Evolutionary conservation across 2,888 invertebrate genomes (phyloP).

Genomic region (Drosophila parthenogenetica): DNA sequence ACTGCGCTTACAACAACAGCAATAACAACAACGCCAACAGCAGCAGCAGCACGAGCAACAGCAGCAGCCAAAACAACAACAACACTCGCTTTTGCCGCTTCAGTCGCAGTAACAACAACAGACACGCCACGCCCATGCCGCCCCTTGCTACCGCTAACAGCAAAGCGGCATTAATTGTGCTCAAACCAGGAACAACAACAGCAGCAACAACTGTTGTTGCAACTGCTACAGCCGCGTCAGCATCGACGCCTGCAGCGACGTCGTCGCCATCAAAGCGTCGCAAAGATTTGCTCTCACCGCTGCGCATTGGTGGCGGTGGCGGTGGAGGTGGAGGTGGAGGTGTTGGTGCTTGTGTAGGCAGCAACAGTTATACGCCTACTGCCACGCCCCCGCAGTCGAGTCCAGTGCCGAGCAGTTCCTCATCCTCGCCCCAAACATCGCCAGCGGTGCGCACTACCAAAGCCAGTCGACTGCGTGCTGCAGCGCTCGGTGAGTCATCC

Average conservation of each 20-base stretch:
- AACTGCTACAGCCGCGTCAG: conserved; percentile 27
- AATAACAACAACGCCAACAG: conserved; percentile 36
- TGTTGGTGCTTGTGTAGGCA: conserved; percentile 18
- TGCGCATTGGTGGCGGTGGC: conserved; percentile 52
- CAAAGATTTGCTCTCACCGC: conserved; percentile 78
- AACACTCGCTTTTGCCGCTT: conserved; percentile 40
- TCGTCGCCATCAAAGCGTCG: conserved; percentile 70
- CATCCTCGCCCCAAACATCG: conserved; percentile 66
- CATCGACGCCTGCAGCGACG: conserved; percentile 29
- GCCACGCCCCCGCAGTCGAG: conserved; percentile 58
- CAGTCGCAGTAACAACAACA: conserved; percentile 58
- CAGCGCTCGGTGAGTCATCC: conserved; percentile 86
- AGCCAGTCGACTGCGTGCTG: conserved; percentile 90
- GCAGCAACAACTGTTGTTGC: conserved; percentile 32
- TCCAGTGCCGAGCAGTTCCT: conserved; percentile 67
- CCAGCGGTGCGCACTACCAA: conserved; percentile 88
- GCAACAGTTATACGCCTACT: conserved; percentile 41
- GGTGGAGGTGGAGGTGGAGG: conserved; percentile 16
- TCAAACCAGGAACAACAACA: conserved; percentile 66
- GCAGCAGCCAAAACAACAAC: conserved; percentile 61
- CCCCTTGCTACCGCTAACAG: conserved; percentile 61
- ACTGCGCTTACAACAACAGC: conserved; percentile 60
- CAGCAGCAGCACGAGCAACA: conserved; percentile 41
- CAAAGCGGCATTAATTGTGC: conserved; percentile 68
- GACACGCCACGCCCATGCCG: conserved; percentile 81